Evolutionary conservation across 2,888 invertebrate species (phyloP), one percentile per base, ranked within the genome.

Genomic region (Neria commutata): DNA sequence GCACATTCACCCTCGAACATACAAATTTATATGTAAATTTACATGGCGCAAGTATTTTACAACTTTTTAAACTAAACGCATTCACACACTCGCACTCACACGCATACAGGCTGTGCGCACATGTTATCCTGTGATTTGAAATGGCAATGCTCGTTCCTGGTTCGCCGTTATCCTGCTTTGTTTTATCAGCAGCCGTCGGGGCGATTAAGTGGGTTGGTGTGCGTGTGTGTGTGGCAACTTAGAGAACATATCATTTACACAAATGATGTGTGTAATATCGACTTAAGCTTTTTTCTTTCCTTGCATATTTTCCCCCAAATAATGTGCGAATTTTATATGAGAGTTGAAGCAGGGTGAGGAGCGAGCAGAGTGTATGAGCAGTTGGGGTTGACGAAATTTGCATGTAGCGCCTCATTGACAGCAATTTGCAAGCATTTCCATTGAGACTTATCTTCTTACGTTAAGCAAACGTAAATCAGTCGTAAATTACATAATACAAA

Each of bases 401-500:
- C 42, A 42, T 42, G 21, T 19, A 42, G 5, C 42, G 17, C 19
- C 6, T 5, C 6, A 21, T 42, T 21, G 21, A 42, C 42, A 42
- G 21, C 42, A 19, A 42, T 19, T 42, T 42, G 3, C 6, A 19
- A 42, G 19, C 4, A 17, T 42, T 19, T 42, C 3, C 17, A 5
- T 42, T 5, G 6, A 4, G n/a, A 37, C 10, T 6, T 4, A n/a
- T n/a, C n/a, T 37, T 19, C 21, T 42, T 21, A n/a, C n/a, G n/a
- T n/a, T n/a, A n/a, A n/a, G n/a, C n/a, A n/a, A 73, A 73, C 74
- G 71, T 74, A 74, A 73, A 68, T 74, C 66, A 66, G 70, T 68
- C 73, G 73, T 74, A 72, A 72, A 72, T 72, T 72, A 72, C 60
- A 11, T 29, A 11, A 6, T 29, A 6, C 29, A 11, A 29, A 6